Percentiles rank a stretch among this genome's conserved stretches.
These are phyloP conservation scores for Sturnus vulgaris DNA, from an alignment of 2,113 vertebrate species.

Conservation along the genomic window DNA sequence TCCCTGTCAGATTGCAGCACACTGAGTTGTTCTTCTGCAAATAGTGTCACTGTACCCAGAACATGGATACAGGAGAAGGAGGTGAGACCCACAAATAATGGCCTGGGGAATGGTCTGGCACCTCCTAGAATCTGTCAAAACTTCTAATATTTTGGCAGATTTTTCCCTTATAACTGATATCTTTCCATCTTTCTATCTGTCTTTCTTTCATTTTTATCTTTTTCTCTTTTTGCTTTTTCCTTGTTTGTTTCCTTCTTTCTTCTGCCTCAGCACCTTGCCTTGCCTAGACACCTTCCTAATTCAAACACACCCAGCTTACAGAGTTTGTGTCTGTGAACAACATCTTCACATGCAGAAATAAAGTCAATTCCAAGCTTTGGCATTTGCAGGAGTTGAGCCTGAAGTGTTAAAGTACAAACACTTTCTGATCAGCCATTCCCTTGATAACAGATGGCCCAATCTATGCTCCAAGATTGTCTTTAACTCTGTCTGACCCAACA, in stretches of 20 bases:
- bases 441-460: conserved; percentile 61
- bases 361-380: conserved; percentile 39
- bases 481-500: conserved; percentile 65
- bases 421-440: conserved; percentile 52
- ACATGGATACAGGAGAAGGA: not conserved
- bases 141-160: not conserved
- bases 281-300: not conserved
- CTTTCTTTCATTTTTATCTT: not conserved
- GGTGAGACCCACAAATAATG: not conserved
- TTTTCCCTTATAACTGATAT: not conserved
- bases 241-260: not conserved
- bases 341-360: conserved; percentile 32
- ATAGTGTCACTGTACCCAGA: not conserved
- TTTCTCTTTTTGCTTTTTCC: not conserved
- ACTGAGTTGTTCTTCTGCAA: not conserved
- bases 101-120: not conserved
- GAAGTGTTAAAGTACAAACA: conserved; percentile 65
- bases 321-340: conserved; percentile 21
- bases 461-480: conserved; percentile 62
- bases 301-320: not conserved
- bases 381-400: conserved; percentile 53
- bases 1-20: not conserved
- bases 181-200: not conserved
- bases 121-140: not conserved
- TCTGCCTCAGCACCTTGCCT: not conserved